These are phyloP conservation scores for Trissolcus japonicus DNA, from an alignment of 2,888 invertebrate genomes.

Conservation along the genomic window DNA sequence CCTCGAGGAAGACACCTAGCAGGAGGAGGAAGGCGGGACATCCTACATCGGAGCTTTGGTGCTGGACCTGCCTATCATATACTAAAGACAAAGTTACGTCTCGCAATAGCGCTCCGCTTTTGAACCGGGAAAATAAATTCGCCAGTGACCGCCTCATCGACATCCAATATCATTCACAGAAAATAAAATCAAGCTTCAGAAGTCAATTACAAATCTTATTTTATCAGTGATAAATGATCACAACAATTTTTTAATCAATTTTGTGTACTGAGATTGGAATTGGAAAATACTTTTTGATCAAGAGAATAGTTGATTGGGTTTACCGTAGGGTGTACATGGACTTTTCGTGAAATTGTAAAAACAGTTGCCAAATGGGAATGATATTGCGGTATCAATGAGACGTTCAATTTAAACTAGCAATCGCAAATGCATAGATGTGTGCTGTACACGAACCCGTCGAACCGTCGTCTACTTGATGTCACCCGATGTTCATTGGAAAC, in stretches of 20 bases:
- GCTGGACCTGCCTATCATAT: slow-evolving; percentile 80
- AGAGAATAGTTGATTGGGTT: too few species aligned
- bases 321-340: not conserved
- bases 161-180: too few species aligned
- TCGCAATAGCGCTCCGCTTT: slow-evolving; percentile 36
- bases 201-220: too few species aligned
- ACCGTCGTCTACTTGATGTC: slow-evolving; percentile 22
- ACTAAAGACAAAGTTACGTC: slow-evolving; percentile 70
- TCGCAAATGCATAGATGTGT: slow-evolving; percentile 36
- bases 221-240: too few species aligned
- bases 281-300: too few species aligned
- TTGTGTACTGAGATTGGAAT: not conserved
- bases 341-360: not conserved
- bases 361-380: not conserved
- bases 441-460: slow-evolving; percentile 25
- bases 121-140: not conserved
- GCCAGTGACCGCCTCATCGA: too few species aligned
- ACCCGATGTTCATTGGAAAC: slow-evolving; percentile 23
- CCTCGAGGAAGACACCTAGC: slow-evolving; percentile 78
- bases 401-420: slow-evolving; percentile 25
- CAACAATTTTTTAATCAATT: too few species aligned
- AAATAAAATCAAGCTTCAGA: too few species aligned
- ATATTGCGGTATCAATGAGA: slow-evolving; percentile 22
- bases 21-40: slow-evolving; percentile 77
- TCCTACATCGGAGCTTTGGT: slow-evolving; percentile 79